Evolutionary conservation across 2,888 invertebrate species (phyloP).

Genomic region (Papilio protenor): DNA sequence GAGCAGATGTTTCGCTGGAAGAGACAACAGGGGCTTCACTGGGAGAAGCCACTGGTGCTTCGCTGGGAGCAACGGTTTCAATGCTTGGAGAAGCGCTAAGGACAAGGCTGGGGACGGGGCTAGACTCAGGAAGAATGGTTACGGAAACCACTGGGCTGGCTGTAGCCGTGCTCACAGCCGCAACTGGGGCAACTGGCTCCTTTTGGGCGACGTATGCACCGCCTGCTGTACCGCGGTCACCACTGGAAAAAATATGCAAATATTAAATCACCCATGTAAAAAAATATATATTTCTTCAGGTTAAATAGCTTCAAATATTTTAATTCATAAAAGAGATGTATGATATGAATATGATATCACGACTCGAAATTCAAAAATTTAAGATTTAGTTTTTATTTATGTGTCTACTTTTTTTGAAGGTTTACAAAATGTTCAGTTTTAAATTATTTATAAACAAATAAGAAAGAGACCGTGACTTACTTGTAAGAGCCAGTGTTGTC

Average conservation of each 20-base stretch:
- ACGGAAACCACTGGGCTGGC: slow-evolving; percentile 40
- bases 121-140: slow-evolving; percentile 35
- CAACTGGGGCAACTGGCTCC: slow-evolving; percentile 42
- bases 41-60: background rate
- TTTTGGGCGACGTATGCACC: slow-evolving; percentile 53
- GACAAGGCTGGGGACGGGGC: slow-evolving; percentile 19
- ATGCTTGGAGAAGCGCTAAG: slow-evolving; percentile 4
- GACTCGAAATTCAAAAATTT: too few relatives aligned
- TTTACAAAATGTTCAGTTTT: background rate
- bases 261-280: background rate
- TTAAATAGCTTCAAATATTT: too few relatives aligned
- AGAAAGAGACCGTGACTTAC: slow-evolving; percentile 51
- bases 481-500: slow-evolving; percentile 53
- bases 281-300: background rate
- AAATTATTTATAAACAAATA: background rate
- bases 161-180: slow-evolving; percentile 33
- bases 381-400: too few relatives aligned
- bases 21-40: slow-evolving; percentile 1
- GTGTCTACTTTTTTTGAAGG: too few relatives aligned
- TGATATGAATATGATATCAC: too few relatives aligned
- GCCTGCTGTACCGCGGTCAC: slow-evolving; percentile 55
- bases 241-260: slow-evolving; percentile 48
- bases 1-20: slow-evolving; percentile 38
- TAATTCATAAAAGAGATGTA: too few relatives aligned
- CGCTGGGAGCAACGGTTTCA: slow-evolving; percentile 1